These are phyloP conservation scores for Pelecanoides urinatrix DNA, from an alignment of 2,113 vertebrate species.

Conservation along the genomic window DNA sequence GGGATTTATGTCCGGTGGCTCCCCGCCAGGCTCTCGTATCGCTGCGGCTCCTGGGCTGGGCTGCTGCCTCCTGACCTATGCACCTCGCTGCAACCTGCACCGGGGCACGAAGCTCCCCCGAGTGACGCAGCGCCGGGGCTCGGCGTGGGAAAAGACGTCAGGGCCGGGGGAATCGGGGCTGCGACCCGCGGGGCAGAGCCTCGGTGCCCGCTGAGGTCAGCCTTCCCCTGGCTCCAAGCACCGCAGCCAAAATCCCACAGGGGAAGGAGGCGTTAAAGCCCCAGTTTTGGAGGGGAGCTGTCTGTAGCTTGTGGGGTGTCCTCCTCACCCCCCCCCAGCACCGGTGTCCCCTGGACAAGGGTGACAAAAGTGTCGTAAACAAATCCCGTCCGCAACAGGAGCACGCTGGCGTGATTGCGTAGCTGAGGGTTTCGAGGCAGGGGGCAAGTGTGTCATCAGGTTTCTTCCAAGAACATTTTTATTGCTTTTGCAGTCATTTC, in stretches of 20 bases:
- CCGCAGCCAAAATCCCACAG: neutral
- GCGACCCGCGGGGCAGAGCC: neutral
- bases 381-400: fast-evolving
- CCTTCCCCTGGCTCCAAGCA: neutral
- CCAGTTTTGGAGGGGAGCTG: fast-evolving
- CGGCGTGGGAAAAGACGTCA: conserved; percentile 59
- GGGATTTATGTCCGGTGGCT: conserved; percentile 51
- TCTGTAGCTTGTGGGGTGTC: neutral
- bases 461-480: neutral
- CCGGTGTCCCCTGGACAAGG: fast-evolving
- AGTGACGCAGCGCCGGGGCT: conserved; percentile 47
- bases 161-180: neutral
- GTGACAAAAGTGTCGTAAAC: neutral
- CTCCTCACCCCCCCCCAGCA: neutral
- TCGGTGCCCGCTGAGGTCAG: neutral
- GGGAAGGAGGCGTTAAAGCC: neutral
- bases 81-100: neutral
- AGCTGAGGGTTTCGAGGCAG: neutral
- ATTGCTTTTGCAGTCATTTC: neutral
- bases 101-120: neutral
- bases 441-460: neutral
- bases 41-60: neutral
- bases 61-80: neutral
- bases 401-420: fast-evolving
- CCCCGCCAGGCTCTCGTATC: neutral